Evolutionary conservation across 2,113 vertebrate species (phyloP), one percentile per base, ranked within the genome.

Genomic region (Smithornis capensis): DNA sequence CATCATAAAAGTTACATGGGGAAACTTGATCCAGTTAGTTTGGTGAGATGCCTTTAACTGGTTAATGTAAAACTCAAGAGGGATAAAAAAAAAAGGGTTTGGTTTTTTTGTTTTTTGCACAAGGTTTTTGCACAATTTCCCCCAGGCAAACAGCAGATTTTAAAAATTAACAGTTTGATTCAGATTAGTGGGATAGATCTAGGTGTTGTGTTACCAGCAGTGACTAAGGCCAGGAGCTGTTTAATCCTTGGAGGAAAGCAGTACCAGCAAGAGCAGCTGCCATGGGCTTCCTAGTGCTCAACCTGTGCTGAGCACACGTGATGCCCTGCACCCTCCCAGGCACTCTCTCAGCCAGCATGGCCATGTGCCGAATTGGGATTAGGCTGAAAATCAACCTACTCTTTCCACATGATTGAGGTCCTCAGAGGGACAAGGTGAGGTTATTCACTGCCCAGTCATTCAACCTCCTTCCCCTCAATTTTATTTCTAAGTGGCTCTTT

Each of bases 261-360:
- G 35, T 2, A 10, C 70, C 62, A 82, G 44, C 45, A 62, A 49
- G 59, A 2, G 3, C 1, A 18, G 57, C 62, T 87, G 77, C 57
- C 77, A 79, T 9, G 2, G 21, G 53, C 53, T 92, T 42, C 42
- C 65, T 22, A 9, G 49, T 0, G 3, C 67, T 40, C 0, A 2
- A 35, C 31, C 63, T 42, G 57, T 22, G 57, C 42, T 31, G 59
- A 65, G 75, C 78, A 76, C n/a, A 56, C 2, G 3, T 4, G 0
- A 56, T 73, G 63, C 21, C 45, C 7, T 1, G 56, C 47, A 52
- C 22, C 10, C 8, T 47, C 33, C 53, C 0, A 0, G 68, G 44
- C 2, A 0, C 60, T 76, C 1, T 0, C 74, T 59, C 0, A 0
- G 27, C 68, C 78, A 76, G 69, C 18, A 7, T 0, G 5, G 86